Percentiles rank a stretch among this genome's conserved stretches.
Conservation (phyloP, 2,888 invertebrate genomes). For the Philonicus albiceps region DNA sequence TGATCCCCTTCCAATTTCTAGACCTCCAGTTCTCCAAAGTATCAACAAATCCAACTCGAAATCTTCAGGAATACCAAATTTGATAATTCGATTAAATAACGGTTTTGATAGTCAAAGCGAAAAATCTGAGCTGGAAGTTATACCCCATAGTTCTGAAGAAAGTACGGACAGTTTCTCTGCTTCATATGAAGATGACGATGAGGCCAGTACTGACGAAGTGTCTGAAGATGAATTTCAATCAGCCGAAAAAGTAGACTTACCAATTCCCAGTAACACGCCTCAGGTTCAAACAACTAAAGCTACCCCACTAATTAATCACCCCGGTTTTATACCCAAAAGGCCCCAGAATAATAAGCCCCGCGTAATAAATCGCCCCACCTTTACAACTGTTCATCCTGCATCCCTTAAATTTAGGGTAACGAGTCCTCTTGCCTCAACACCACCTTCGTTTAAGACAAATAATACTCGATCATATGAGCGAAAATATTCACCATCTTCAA, state of each 20-base stretch:
- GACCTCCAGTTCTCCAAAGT: neutral
- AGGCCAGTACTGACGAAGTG: constrained; percentile 42
- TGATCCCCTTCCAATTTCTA: neutral
- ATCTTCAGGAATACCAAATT: constrained; percentile 14
- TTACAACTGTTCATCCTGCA: constrained; percentile 57
- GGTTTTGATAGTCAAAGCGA: constrained; percentile 49
- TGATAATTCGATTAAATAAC: constrained; percentile 41
- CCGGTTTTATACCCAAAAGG: neutral
- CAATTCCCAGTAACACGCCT: constrained; percentile 46
- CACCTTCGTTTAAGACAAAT: constrained; percentile 58
- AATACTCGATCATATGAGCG: constrained; percentile 61
- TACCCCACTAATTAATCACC: constrained; percentile 43
- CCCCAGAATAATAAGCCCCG: constrained; percentile 53
- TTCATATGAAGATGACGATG: constrained; percentile 16
- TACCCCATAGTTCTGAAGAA: constrained; percentile 41
- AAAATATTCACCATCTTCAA: constrained; percentile 57
- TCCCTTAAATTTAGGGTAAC: constrained; percentile 56
- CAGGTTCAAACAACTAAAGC: constrained; percentile 49
- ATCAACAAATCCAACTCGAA: neutral
- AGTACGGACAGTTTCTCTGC: constrained; percentile 42
- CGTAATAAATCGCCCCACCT: constrained; percentile 56
- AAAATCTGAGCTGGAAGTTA: constrained; percentile 46
- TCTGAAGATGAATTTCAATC: constrained; percentile 47
- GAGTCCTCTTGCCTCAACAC: constrained; percentile 55
- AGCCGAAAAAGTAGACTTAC: constrained; percentile 2